Percentiles rank a stretch among this genome's conserved stretches.
phyloP scores from a whole-genome alignment of 2,113 vertebrate species.

The Heterotis niloticus region DNA sequence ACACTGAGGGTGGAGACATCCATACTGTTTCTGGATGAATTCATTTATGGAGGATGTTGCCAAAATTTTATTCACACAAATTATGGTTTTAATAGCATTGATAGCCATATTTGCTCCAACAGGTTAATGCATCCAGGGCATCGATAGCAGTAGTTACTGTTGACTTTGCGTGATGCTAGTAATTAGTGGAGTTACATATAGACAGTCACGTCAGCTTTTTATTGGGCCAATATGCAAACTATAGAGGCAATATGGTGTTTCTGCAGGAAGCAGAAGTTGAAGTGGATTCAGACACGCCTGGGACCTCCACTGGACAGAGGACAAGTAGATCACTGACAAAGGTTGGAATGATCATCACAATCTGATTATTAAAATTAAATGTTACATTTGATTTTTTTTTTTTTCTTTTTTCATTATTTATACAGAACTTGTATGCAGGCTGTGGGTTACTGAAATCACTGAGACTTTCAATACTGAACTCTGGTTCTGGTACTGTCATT shows the following conservation, averaged over 20 bases:
- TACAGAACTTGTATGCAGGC: background rate
- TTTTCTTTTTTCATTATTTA: background rate
- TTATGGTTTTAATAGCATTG: background rate
- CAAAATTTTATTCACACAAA: background rate
- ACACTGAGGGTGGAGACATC: background rate
- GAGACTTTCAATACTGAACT: too few relatives aligned
- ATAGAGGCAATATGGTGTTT: background rate
- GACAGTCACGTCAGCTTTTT: too few relatives aligned
- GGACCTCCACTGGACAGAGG: slow-evolving; percentile 83
- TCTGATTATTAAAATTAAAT: background rate
- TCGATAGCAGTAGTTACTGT: background rate
- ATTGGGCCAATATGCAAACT: too few relatives aligned
- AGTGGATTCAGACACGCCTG: slow-evolving; percentile 89
- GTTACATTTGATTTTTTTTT: background rate
- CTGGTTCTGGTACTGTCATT: too few relatives aligned
- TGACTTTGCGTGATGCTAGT: background rate
- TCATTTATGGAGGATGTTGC: background rate
- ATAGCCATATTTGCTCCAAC: background rate
- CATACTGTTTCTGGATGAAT: background rate
- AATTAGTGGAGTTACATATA: slow-evolving; percentile 14
- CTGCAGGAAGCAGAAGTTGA: slow-evolving; percentile 76
- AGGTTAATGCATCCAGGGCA: background rate
- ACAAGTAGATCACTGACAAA: slow-evolving; percentile 58
- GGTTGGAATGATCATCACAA: background rate
- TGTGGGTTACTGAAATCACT: too few relatives aligned